A percentile compares a stretch with the other conserved stretches of the same genome.
phyloP scores from a whole-genome alignment of 2,888 invertebrate genomes.

The Magallana nippona region DNA sequence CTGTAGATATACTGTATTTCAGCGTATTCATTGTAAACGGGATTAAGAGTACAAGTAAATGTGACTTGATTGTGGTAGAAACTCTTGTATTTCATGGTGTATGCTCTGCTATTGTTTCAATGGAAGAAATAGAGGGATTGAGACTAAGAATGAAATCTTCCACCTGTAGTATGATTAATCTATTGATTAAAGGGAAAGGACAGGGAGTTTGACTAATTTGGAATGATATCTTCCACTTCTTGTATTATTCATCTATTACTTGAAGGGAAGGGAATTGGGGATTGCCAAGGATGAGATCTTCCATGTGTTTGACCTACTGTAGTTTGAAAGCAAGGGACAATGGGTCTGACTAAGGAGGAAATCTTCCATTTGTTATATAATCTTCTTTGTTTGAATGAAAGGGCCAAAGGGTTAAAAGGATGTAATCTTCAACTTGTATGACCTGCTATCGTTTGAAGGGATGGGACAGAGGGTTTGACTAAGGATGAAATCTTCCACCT shows the following conservation, averaged over 20 bases:
- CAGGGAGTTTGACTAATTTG: slow-evolving; percentile 17
- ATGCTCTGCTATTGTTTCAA: background rate
- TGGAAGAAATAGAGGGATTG: background rate
- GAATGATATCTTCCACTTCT: slow-evolving; percentile 73
- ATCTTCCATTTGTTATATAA: slow-evolving; percentile 67
- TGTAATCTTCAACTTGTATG: no score
- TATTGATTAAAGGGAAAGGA: background rate
- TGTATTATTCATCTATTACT: no score
- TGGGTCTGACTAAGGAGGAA: slow-evolving; percentile 59
- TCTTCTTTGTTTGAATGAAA: background rate
- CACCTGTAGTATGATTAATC: slow-evolving; percentile 57
- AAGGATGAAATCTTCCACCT: slow-evolving; percentile 74
- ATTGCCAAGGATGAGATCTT: slow-evolving; percentile 59
- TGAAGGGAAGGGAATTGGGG: slow-evolving; percentile 9
- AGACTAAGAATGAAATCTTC: slow-evolving; percentile 69
- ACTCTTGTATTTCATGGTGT: no score
- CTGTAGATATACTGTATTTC: no score
- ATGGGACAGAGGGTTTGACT: slow-evolving; percentile 8
- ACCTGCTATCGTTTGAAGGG: background rate
- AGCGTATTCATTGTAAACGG: no score
- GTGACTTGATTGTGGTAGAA: no score
- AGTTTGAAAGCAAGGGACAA: background rate
- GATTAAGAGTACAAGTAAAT: no score
- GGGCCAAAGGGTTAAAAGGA: background rate
- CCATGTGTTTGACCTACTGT: no score